These are phyloP conservation scores for Frieseomelitta varia DNA, from an alignment of 1,140 invertebrate genomes.

Conservation along the genomic window DNA sequence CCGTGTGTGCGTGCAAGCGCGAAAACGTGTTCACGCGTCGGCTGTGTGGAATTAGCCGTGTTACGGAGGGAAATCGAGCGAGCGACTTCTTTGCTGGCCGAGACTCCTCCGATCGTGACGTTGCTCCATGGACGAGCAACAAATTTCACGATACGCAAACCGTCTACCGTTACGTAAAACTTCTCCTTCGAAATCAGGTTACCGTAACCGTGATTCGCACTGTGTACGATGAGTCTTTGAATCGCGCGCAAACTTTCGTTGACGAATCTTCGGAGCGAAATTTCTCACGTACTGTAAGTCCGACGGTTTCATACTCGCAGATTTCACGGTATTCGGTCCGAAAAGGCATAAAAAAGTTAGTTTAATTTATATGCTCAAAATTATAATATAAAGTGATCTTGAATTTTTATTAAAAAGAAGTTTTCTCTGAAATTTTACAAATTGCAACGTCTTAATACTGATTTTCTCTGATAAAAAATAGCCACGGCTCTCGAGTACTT, in stretches of 20 bases:
- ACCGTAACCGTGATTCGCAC: not conserved
- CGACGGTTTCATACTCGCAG: too few relatives aligned
- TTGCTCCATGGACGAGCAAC: not conserved
- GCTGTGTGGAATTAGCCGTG: constrained; percentile 52
- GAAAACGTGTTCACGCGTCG: not conserved
- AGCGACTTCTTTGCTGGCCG: constrained; percentile 2
- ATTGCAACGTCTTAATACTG: too few relatives aligned
- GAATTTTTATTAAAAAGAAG: too few relatives aligned
- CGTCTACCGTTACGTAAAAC: not conserved
- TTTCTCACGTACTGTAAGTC: not conserved
- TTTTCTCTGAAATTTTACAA: too few relatives aligned
- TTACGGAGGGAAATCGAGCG: constrained; percentile 55
- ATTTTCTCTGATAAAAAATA: too few relatives aligned
- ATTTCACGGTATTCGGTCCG: not conserved
- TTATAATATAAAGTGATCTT: too few relatives aligned
- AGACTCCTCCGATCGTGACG: not conserved
- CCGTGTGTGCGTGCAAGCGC: constrained; percentile 10
- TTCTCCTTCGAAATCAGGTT: not conserved
- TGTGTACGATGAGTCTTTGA: not conserved
- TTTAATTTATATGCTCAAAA: too few relatives aligned
- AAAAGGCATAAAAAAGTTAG: too few relatives aligned
- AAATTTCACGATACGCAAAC: not conserved
- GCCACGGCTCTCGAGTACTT: too few relatives aligned
- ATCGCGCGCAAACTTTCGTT: not conserved
- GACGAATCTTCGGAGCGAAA: not conserved